Base-by-base conservation (phyloP, 2,888 invertebrate genomes). In the Troglohyphantes excavatus region DNA sequence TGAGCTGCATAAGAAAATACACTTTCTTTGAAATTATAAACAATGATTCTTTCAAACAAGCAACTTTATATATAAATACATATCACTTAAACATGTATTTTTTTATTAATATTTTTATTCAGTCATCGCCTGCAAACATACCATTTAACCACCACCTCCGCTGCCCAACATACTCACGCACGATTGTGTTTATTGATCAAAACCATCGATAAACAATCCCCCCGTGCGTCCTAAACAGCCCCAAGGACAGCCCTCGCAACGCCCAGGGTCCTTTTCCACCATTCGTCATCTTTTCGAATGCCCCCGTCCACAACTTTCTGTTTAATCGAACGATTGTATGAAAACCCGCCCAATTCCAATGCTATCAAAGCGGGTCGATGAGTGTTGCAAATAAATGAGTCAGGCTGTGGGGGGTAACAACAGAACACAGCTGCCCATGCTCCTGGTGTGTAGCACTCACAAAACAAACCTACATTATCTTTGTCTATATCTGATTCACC, bases 291-390 rank as follows among this genome's bases (percentile, higher is more conserved):
- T 83, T 78, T 19, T 53, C 53, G 17, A n/a, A 73, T n/a, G 11
- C 23, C 61, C 26, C 53, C 63, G 27, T 33, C 2, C n/a, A 13
- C 53, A 67, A 68, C 61, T 13, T 39, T 33, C 76, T 27, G 76
- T 43, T 73, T 88, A 88, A 88, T 88, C 73, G 73, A 88, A 81
- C 81, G 79, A 81, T 81, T 81, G 87, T 75, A 79, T 68, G 85
- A 53, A 46, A 85, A 53, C 67, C 87, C 76, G 26, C 65, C 81
- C 73, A 53, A 85, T 78, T 85, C 76, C 76, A 76, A 59, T 76
- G 85, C 78, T 70, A 78, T 68, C 68, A 53, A 53, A 13, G 33
- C n/a, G 59, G 72, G 81, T 68, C 61, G 72, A 83, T 83, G 82
- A 81, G 11, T 70, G 70, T 53, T 33, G 17, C 27, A 68, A 81